phyloP scores from a whole-genome alignment of 2,797 vertebrate species.

The Falco naumanni region DNA sequence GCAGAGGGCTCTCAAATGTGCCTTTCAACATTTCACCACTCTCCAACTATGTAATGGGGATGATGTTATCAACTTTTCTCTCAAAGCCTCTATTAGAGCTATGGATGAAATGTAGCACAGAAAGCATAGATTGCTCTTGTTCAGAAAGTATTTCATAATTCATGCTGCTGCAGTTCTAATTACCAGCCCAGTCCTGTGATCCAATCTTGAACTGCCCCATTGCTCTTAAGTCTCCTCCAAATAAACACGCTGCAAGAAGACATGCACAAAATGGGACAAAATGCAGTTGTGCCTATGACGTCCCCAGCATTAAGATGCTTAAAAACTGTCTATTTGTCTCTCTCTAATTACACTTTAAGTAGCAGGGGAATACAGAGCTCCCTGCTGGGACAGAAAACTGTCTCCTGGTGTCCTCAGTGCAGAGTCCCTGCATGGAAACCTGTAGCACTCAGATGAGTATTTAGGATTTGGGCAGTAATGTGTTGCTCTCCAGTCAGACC shows the following conservation, averaged over 20 bases:
- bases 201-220: background rate
- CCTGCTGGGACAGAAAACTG: background rate
- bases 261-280: background rate
- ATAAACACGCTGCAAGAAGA: background rate
- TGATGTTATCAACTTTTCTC: background rate
- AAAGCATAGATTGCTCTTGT: background rate
- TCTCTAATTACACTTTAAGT: fast-evolving
- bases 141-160: background rate
- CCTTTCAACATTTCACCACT: background rate
- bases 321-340: background rate
- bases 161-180: background rate
- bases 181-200: background rate
- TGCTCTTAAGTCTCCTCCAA: background rate
- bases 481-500: fast-evolving
- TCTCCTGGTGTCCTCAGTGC: background rate
- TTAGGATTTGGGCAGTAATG: fast-evolving
- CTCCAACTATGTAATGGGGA: background rate
- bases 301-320: fast-evolving
- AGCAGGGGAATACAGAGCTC: background rate
- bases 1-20: background rate
- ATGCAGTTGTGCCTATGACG: background rate
- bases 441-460: background rate
- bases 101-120: background rate
- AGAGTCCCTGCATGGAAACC: background rate
- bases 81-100: background rate